Evolutionary conservation across 2,797 vertebrate species (phyloP).

Genomic region (Hozukius guyotensis): DNA sequence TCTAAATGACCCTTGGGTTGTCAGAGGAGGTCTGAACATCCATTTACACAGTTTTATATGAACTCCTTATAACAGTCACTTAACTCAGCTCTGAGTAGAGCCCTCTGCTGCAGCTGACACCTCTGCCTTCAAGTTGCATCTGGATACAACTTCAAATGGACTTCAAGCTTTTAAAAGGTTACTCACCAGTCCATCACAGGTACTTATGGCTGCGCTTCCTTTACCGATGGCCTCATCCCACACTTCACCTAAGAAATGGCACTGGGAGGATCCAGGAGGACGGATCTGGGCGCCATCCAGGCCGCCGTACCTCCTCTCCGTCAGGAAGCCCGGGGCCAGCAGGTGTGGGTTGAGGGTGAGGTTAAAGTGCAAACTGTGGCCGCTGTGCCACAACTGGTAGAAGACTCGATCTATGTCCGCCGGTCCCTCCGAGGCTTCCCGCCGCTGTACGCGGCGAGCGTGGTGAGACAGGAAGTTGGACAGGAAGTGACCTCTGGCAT

Average conservation of each 20-base stretch:
- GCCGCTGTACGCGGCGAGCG: slow-evolving; percentile 79
- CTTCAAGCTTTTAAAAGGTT: not conserved
- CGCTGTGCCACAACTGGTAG: slow-evolving; percentile 85
- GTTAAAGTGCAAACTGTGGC: slow-evolving; percentile 88
- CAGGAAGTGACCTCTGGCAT: slow-evolving; percentile 89
- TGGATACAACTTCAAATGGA: not conserved
- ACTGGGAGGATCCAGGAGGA: slow-evolving; percentile 65
- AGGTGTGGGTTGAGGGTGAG: slow-evolving; percentile 90
- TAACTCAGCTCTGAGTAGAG: not conserved
- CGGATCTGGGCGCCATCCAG: slow-evolving; percentile 78
- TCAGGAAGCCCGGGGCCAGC: slow-evolving; percentile 90
- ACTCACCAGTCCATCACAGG: slow-evolving; percentile 95
- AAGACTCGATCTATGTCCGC: slow-evolving; percentile 73
- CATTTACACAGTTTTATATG: not conserved
- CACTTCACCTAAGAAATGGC: slow-evolving; percentile 92
- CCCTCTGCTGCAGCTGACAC: not conserved
- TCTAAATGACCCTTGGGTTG: not conserved
- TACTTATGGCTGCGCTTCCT: slow-evolving; percentile 91
- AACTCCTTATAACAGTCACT: not conserved
- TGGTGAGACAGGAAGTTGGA: slow-evolving; percentile 90
- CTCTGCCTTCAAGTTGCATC: not conserved
- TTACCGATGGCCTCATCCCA: slow-evolving; percentile 66
- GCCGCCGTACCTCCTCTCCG: slow-evolving; percentile 86
- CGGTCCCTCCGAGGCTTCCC: slow-evolving; percentile 73
- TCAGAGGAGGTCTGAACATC: not conserved